These are phyloP conservation scores for Pelodytes ibericus DNA, from an alignment of 2,797 vertebrate genomes.

Conservation along the genomic window DNA sequence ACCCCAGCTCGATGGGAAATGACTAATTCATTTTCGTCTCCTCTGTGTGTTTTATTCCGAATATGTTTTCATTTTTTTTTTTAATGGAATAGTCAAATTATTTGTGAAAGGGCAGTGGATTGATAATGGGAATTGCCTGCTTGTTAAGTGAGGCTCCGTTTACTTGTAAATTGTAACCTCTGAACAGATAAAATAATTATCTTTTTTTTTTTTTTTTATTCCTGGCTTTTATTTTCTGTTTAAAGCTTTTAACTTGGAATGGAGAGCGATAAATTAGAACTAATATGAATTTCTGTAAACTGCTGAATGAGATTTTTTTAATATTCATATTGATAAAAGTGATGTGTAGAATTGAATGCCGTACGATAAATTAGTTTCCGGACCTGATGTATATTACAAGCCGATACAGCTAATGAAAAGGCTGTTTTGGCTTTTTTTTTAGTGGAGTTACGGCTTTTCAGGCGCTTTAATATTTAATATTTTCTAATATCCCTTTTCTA, in stretches of 20 bases:
- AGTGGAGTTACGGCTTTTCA: background rate
- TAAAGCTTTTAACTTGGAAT: slow-evolving; percentile 44
- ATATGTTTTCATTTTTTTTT: slow-evolving; percentile 69
- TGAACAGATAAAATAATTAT: slow-evolving; percentile 60
- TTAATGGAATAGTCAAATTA: slow-evolving; percentile 71
- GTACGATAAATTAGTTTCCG: slow-evolving; percentile 29
- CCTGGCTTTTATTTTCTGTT: slow-evolving; percentile 57
- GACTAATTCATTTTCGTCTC: slow-evolving; percentile 66
- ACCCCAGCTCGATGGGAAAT: slow-evolving; percentile 65
- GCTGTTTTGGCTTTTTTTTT: background rate
- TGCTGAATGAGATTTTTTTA: slow-evolving; percentile 5
- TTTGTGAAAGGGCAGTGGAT: slow-evolving; percentile 60
- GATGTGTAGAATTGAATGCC: slow-evolving; percentile 14
- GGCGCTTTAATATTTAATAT: background rate
- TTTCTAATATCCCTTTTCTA: too few relatives aligned
- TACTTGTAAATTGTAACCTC: slow-evolving; percentile 61
- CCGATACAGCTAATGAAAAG: slow-evolving; percentile 1
- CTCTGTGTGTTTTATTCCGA: slow-evolving; percentile 70
- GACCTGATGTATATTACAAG: slow-evolving; percentile 7
- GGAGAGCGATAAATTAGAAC: slow-evolving; percentile 5
- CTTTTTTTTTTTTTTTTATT: slow-evolving; percentile 50
- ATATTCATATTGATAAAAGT: slow-evolving; percentile 15
- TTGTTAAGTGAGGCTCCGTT: slow-evolving; percentile 68
- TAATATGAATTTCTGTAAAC: slow-evolving; percentile 51
- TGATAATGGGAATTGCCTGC: slow-evolving; percentile 64